A percentile compares a stretch with the other conserved stretches of the same genome.
phyloP scores from a whole-genome alignment of 2,888 invertebrate species.

The Drosophila tripunctata region DNA sequence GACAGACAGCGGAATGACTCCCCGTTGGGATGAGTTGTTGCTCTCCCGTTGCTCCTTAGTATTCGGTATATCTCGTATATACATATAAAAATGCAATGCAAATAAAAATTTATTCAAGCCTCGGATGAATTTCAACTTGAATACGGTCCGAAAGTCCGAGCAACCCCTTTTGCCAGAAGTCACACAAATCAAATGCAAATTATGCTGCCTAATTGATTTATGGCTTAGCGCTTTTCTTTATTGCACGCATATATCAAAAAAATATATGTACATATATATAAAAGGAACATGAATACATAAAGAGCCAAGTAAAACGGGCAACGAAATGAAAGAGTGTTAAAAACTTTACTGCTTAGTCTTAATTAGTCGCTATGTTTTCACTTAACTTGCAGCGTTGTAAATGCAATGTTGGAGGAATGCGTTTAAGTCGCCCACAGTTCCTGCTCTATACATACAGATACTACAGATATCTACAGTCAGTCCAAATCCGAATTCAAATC shows the following conservation, averaged over 20 bases:
- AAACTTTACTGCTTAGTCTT: constrained; percentile 73
- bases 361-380: constrained; percentile 50
- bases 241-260: constrained; percentile 54
- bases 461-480: background rate
- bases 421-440: constrained; percentile 20
- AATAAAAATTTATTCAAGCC: constrained; percentile 56
- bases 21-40: constrained; percentile 52
- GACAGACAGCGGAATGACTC: constrained; percentile 43
- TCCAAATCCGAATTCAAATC: constrained; percentile 35
- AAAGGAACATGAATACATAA: background rate
- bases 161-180: constrained; percentile 36
- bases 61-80: background rate
- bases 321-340: constrained; percentile 20
- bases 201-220: constrained; percentile 77
- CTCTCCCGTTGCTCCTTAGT: constrained; percentile 37
- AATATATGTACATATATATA: background rate
- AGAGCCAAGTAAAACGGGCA: background rate
- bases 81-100: constrained; percentile 62
- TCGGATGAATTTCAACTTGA: constrained; percentile 25
- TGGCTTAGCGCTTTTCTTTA: constrained; percentile 58
- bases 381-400: constrained; percentile 12
- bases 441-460: no score
- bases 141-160: constrained; percentile 2
- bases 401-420: constrained; percentile 20
- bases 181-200: constrained; percentile 79